Conservation (phyloP, 2,113 vertebrate genomes). For the Manacus vitellinus region DNA sequence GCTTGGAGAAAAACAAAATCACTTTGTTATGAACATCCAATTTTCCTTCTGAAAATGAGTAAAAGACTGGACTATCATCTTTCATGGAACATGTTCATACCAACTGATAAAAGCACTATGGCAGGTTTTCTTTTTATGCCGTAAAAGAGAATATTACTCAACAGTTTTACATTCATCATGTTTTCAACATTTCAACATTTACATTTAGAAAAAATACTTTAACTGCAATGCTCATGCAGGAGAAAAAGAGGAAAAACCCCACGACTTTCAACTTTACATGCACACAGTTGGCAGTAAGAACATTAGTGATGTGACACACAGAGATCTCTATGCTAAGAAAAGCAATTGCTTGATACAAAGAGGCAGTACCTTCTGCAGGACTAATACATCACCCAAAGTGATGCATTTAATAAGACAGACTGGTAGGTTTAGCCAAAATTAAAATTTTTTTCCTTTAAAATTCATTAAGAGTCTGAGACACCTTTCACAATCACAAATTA, state of each 20-base stretch:
- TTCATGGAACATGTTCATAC: neutral
- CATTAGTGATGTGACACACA: neutral
- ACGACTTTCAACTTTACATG: neutral
- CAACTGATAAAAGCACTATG: neutral
- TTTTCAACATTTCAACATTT: conserved; percentile 2
- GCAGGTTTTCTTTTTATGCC: neutral
- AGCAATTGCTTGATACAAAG: neutral
- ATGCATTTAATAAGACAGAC: neutral
- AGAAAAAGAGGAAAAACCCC: neutral
- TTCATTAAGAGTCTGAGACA: neutral
- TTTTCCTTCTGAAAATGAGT: neutral
- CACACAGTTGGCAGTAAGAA: neutral
- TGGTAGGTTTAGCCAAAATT: neutral
- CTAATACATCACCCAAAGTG: neutral
- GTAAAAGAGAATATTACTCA: neutral
- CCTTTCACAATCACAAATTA: neutral
- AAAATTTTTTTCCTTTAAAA: neutral
- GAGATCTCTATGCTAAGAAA: neutral
- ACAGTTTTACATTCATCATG: neutral
- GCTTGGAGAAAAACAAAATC: neutral
- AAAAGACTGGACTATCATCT: neutral
- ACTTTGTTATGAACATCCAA: neutral
- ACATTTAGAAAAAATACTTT: neutral
- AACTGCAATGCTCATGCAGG: conserved; percentile 54
- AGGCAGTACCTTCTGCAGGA: conserved; percentile 74